These are phyloP conservation scores for Neomonachus schauinslandi DNA, from an alignment of 2,113 vertebrate genomes.

Conservation along the genomic window DNA sequence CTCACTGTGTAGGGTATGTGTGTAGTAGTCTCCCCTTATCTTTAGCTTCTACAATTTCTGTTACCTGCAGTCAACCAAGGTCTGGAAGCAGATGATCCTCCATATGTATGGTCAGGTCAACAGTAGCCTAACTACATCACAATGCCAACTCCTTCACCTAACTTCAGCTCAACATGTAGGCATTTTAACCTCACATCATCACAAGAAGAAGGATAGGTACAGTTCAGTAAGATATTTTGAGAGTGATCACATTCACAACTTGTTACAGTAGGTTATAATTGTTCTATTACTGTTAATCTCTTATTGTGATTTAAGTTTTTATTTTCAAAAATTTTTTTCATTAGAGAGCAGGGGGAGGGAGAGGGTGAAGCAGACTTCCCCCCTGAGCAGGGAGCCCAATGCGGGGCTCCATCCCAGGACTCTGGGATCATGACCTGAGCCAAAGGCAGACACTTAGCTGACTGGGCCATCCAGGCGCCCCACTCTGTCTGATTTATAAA, in stretches of 20 bases:
- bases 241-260: background rate
- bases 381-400: background rate
- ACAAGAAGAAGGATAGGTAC: background rate
- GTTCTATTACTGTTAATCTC: background rate
- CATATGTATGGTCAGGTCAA: background rate
- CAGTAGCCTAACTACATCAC: background rate
- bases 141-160: background rate
- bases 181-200: background rate
- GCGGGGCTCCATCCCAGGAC: too few species aligned
- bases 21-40: background rate
- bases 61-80: background rate
- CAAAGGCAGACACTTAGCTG: background rate
- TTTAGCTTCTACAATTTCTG: background rate
- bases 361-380: background rate
- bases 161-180: background rate
- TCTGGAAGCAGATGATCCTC: too few species aligned
- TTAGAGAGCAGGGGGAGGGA: background rate
- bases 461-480: too few species aligned
- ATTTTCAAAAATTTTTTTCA: background rate
- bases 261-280: background rate
- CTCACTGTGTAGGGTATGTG: background rate
- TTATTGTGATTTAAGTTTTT: background rate
- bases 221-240: background rate
- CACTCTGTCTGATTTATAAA: background rate
- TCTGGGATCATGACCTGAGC: background rate